These are phyloP conservation scores for Papilio glaucus DNA, from an alignment of 1,140 invertebrate genomes.

Conservation along the genomic window DNA sequence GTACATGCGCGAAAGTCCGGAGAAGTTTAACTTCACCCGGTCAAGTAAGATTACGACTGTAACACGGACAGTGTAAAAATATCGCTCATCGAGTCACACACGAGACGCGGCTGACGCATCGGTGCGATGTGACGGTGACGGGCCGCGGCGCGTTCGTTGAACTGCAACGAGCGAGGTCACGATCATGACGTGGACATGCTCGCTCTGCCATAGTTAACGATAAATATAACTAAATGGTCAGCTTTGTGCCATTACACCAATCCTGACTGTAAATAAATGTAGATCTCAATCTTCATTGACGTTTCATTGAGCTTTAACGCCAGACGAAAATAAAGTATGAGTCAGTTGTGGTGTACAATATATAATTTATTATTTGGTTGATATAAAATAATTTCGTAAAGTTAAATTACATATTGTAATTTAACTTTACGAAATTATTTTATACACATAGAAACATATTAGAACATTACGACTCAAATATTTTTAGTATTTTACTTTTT, in stretches of 20 bases:
- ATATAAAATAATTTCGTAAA: too few relatives aligned
- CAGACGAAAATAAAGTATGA: background rate
- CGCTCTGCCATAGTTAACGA: conserved; percentile 42
- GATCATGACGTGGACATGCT: conserved; percentile 62
- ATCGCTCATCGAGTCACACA: conserved; percentile 32
- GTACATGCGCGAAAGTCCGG: too few relatives aligned
- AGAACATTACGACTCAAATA: too few relatives aligned
- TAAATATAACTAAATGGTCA: background rate
- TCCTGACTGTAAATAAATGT: background rate
- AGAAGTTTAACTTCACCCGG: background rate
- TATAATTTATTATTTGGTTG: too few relatives aligned
- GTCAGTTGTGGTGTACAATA: background rate
- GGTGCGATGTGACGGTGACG: conserved; percentile 59
- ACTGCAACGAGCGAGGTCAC: conserved; percentile 63
- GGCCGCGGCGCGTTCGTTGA: conserved; percentile 61
- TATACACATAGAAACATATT: too few relatives aligned
- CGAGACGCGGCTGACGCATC: conserved; percentile 53
- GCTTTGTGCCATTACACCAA: background rate
- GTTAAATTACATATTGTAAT: too few relatives aligned
- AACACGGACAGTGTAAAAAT: conserved; percentile 13
- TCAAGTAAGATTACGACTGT: conserved; percentile 13
- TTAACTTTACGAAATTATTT: too few relatives aligned
- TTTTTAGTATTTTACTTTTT: too few relatives aligned
- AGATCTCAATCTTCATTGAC: background rate
- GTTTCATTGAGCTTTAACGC: background rate